Conservation (phyloP, 2,888 invertebrate species). For the Dendrolimus houi region DNA sequence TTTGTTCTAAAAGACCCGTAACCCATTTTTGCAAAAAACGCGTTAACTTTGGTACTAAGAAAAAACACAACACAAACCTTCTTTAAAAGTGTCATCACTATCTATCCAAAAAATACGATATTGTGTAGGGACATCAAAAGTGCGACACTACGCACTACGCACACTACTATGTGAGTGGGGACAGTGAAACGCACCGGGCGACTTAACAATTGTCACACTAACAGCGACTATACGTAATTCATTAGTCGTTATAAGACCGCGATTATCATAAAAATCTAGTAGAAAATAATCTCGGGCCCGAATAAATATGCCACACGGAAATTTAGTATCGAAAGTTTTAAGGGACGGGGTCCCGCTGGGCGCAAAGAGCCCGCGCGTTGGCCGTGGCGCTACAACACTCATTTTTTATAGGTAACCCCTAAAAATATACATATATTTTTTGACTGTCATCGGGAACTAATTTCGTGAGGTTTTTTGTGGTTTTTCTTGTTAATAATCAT, state of each 20-base stretch:
- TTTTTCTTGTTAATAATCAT: conserved; percentile 63
- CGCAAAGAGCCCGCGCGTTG: conserved; percentile 56
- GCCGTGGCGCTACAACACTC: conserved; percentile 50
- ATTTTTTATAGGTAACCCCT: conserved; percentile 39
- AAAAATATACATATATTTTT: conserved; percentile 68
- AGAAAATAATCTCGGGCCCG: conserved; percentile 61
- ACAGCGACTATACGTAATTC: conserved; percentile 46
- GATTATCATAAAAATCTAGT: conserved; percentile 70
- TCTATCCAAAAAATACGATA: too few species aligned
- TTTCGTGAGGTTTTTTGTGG: conserved; percentile 67
- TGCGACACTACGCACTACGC: too few species aligned
- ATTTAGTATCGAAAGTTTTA: conserved; percentile 55
- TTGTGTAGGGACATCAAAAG: too few species aligned
- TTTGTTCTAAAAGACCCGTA: too few species aligned
- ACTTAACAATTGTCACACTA: conserved; percentile 35
- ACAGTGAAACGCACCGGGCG: conserved; percentile 16
- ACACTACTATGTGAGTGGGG: too few species aligned
- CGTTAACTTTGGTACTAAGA: too few species aligned
- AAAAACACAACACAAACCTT: too few species aligned
- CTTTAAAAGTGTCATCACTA: too few species aligned
- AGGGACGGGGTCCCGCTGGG: conserved; percentile 48
- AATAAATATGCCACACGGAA: conserved; percentile 69
- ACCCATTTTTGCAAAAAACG: too few species aligned
- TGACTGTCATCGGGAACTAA: conserved; percentile 76
- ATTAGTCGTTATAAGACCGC: conserved; percentile 54